Evolutionary conservation across 2,888 invertebrate species (phyloP), one percentile per base, ranked within the genome.

Genomic region (Cinara cedri): DNA sequence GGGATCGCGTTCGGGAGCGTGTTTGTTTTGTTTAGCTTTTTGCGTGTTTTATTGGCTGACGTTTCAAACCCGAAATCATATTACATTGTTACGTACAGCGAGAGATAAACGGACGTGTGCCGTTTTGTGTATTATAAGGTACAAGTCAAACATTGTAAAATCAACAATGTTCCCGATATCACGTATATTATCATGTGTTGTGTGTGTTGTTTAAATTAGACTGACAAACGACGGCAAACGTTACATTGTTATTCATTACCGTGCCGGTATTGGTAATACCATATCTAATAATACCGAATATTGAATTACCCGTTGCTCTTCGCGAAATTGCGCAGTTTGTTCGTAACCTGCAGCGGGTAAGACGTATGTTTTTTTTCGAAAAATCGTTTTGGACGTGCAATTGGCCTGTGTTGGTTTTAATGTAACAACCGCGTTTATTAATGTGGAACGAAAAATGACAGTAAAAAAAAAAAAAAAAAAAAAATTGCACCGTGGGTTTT

Each of bases 101-200:
- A 34, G 26, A 68, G 46, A 76, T 57, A 49, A 76, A 68, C 46
- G 55, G 21, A 55, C 55, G 14, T 19, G 26, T 24, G 24, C 44
- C 24, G 21, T 44, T 44, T 11, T 57, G 57, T 57, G 9, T 34
- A 6, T 34, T 34, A 34, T 34, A 6, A n/a, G 34, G 34, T 62
- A 63, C 72, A 63, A 74, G 72, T 63, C 72, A 51, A 74, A 74
- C 21, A 63, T 21, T 26, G 62, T 34, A 72, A 60, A 72, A 72
- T 62, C 72, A 63, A 63, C 51, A 74, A 42, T 34, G 51, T 21
- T 34, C 19, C 6, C 34, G 34, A 34, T 21, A 62, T 72, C 60
- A 62, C 62, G n/a, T n/a, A 19, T 19, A 34, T 34, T 34, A 34
- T 34, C 6, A 26, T 19, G 34, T 19, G 24, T 49, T 60, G 46